phyloP scores from a whole-genome alignment of 2,113 vertebrate genomes.

The Rallus limicola region DNA sequence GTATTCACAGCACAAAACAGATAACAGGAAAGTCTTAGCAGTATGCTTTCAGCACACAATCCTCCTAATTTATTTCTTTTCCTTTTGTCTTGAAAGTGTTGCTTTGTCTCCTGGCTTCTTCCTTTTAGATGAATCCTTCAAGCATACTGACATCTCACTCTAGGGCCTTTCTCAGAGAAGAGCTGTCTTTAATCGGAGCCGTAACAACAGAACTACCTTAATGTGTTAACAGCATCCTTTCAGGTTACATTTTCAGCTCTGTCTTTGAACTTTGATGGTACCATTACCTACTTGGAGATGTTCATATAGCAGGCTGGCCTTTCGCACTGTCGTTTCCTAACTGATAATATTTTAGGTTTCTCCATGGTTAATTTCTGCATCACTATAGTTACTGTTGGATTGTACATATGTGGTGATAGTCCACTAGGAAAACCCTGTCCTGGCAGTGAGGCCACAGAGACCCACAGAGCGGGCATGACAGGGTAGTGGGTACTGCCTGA shows the following conservation, averaged over 20 bases:
- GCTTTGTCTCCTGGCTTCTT: background rate
- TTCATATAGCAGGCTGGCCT: background rate
- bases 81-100: background rate
- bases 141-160: background rate
- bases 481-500: background rate
- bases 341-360: background rate
- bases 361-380: background rate
- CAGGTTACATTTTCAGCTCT: background rate
- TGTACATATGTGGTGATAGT: background rate
- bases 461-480: no score
- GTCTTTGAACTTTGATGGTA: background rate
- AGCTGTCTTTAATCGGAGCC: background rate
- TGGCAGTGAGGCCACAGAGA: background rate
- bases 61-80: background rate
- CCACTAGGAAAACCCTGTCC: background rate
- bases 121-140: background rate
- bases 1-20: background rate
- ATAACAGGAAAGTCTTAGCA: background rate
- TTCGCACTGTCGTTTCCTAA: background rate
- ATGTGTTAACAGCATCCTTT: background rate
- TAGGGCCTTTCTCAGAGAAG: background rate
- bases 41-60: background rate
- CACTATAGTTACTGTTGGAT: background rate
- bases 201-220: background rate
- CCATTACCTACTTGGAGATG: background rate